Evolutionary conservation across 2,797 vertebrate species (phyloP).

Genomic region (Okamejei kenojei): DNA sequence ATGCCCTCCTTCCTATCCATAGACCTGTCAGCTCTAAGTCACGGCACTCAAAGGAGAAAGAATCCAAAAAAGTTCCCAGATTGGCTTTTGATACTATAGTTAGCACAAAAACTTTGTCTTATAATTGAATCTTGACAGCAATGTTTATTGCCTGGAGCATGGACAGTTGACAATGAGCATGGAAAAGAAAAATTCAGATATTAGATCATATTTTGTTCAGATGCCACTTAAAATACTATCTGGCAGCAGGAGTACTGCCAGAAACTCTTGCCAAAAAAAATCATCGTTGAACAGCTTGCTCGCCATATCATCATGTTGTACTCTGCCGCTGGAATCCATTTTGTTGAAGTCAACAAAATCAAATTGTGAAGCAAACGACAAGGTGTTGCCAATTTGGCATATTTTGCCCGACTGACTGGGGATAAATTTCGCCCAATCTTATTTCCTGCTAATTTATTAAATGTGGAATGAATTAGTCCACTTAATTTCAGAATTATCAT

Average conservation of each 20-base stretch:
- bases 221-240: neutral
- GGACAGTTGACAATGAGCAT: neutral
- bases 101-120: neutral
- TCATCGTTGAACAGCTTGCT: too few relatives aligned
- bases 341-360: too few relatives aligned
- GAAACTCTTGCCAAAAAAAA: neutral
- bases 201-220: neutral
- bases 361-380: too few relatives aligned
- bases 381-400: too few relatives aligned
- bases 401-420: too few relatives aligned
- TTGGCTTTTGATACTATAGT: neutral
- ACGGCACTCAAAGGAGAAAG: neutral
- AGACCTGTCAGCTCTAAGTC: neutral
- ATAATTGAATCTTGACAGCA: neutral
- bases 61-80: neutral
- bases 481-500: neutral
- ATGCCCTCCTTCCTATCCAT: neutral
- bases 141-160: neutral
- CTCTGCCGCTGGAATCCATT: too few relatives aligned
- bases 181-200: neutral
- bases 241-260: neutral
- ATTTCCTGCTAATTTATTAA: neutral
- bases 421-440: neutral
- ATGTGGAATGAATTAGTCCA: neutral
- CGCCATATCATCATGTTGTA: too few relatives aligned